A percentile compares a stretch with the other conserved stretches of the same genome.
These are phyloP conservation scores for Trachemys scripta DNA, from an alignment of 2,113 vertebrate species.

Conservation along the genomic window DNA sequence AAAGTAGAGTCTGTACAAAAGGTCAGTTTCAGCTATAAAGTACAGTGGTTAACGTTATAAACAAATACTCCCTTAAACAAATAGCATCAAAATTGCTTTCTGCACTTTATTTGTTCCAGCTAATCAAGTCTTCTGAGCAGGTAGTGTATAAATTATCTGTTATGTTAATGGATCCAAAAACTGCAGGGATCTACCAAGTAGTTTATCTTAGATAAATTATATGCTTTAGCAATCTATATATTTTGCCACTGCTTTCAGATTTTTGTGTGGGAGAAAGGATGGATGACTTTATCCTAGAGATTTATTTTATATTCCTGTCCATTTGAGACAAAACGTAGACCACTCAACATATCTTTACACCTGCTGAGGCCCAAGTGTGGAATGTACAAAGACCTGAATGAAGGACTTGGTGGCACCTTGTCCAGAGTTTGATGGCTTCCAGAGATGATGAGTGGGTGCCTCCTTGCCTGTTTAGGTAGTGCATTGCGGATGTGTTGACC, in stretches of 20 bases:
- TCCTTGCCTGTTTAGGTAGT: too few species aligned
- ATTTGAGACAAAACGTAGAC: not conserved
- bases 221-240: slow-evolving; percentile 25
- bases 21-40: slow-evolving; percentile 16
- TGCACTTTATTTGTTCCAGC: not conserved
- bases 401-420: not conserved
- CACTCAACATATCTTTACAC: not conserved
- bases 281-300: not conserved
- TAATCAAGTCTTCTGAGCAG: not conserved
- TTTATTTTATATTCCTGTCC: not conserved
- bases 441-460: too few species aligned
- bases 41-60: not conserved
- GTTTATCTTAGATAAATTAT: slow-evolving; percentile 44
- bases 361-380: not conserved
- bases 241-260: slow-evolving; percentile 20
- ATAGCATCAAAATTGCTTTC: not conserved
- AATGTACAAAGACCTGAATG: not conserved
- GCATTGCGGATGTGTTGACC: too few species aligned
- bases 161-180: slow-evolving; percentile 54
- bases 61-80: not conserved
- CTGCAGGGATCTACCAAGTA: slow-evolving; percentile 17
- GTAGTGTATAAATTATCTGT: slow-evolving; percentile 52
- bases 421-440: too few species aligned
- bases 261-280: not conserved
- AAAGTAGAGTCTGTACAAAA: slow-evolving; percentile 36